Evolutionary conservation across 2,888 invertebrate genomes (phyloP).

Genomic region (Epirrhoe alternata): DNA sequence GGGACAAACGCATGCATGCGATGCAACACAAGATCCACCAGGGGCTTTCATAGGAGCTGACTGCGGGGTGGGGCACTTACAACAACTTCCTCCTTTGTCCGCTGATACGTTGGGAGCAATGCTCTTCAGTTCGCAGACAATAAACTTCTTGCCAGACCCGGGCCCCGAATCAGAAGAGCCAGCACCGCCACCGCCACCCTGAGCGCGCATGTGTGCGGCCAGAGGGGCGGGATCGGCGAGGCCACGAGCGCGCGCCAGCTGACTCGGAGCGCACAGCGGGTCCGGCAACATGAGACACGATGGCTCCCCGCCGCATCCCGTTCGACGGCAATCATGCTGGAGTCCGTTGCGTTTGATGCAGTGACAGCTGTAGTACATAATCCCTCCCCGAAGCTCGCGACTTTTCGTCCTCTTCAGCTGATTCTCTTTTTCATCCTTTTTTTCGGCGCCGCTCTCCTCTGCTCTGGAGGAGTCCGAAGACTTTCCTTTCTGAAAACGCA

Average conservation of each 20-base stretch:
- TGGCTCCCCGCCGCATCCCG: conserved; percentile 82
- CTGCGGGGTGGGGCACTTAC: conserved; percentile 65
- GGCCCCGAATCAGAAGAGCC: conserved; percentile 50
- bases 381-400: conserved; percentile 83
- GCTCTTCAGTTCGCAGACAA: conserved; percentile 77
- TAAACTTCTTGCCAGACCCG: conserved; percentile 71
- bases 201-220: conserved; percentile 61
- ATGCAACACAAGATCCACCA: conserved; percentile 24
- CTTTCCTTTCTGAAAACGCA: conserved; percentile 65
- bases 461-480: conserved; percentile 55
- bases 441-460: conserved; percentile 69
- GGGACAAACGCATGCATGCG: conserved; percentile 44
- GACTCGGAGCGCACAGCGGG: conserved; percentile 83
- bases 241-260: conserved; percentile 76
- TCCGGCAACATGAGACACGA: conserved; percentile 82
- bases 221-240: conserved; percentile 71
- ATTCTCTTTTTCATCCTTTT: conserved; percentile 76
- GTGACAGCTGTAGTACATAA: conserved; percentile 84
- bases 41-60: conserved; percentile 39
- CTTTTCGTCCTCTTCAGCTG: conserved; percentile 77
- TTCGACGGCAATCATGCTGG: conserved; percentile 85
- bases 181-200: conserved; percentile 53
- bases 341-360: conserved; percentile 86
- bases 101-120: conserved; percentile 60
- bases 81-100: conserved; percentile 65